phyloP scores from a whole-genome alignment of 2,113 vertebrate genomes.

The Myocastor coypus region DNA sequence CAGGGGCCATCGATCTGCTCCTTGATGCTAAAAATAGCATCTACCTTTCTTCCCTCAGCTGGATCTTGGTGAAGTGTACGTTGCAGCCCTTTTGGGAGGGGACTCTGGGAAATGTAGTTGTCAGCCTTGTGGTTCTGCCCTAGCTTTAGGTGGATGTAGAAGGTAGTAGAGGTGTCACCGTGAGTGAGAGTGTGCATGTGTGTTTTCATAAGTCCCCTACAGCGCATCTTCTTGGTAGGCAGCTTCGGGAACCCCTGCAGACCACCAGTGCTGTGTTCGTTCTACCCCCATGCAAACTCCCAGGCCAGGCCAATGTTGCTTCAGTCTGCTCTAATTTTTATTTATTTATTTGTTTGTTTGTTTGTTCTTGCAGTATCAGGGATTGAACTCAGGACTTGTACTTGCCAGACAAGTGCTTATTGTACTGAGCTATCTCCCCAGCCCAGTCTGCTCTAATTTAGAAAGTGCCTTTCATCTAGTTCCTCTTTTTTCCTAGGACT shows the following conservation, averaged over 20 bases:
- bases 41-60: neutral
- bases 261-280: neutral
- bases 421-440: too few relatives aligned
- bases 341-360: too few relatives aligned
- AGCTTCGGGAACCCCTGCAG: slow-evolving; percentile 17
- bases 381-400: too few relatives aligned
- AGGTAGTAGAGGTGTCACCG: slow-evolving; percentile 1
- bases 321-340: slow-evolving; percentile 55
- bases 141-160: neutral
- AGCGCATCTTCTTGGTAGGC: slow-evolving; percentile 15
- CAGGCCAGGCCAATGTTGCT: neutral
- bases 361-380: too few relatives aligned
- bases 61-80: slow-evolving; percentile 34
- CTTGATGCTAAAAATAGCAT: neutral
- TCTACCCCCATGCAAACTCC: neutral
- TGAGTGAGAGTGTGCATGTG: neutral
- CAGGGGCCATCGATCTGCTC: neutral
- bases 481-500: neutral
- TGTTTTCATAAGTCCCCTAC: slow-evolving; percentile 24
- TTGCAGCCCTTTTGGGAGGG: neutral
- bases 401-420: too few relatives aligned
- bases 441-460: slow-evolving; percentile 62
- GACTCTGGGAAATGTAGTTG: slow-evolving; percentile 52
- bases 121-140: neutral
- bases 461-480: slow-evolving; percentile 48